A percentile compares a stretch with the other conserved stretches of the same genome.
phyloP scores from a whole-genome alignment of 2,797 vertebrate species.

The Echeneis naucrates region DNA sequence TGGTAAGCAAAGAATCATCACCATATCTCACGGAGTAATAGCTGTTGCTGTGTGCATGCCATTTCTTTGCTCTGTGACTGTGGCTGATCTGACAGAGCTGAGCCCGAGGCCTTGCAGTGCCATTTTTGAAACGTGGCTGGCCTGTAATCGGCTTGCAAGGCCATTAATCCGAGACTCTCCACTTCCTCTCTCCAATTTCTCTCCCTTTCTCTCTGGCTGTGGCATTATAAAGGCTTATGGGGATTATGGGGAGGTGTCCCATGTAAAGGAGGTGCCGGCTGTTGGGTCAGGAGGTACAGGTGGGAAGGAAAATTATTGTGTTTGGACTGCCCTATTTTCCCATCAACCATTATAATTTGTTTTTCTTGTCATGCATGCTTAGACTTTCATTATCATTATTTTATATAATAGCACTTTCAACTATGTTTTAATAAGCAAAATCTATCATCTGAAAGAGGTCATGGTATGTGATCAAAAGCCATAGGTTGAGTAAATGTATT shows the following conservation, averaged over 20 bases:
- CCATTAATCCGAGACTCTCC: constrained; percentile 68
- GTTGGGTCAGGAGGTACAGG: constrained; percentile 57
- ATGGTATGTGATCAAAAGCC: background rate
- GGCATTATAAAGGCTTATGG: constrained; percentile 71
- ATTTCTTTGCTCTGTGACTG: background rate
- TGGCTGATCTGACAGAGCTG: background rate
- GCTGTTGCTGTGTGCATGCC: background rate
- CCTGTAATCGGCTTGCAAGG: constrained; percentile 71
- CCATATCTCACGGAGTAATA: background rate
- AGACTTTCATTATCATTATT: background rate
- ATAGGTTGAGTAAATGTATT: background rate
- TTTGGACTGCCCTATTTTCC: background rate
- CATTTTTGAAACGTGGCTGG: constrained; percentile 45
- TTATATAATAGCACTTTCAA: background rate
- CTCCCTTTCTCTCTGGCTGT: constrained; percentile 11
- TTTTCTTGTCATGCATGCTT: background rate
- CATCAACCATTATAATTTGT: too few relatives aligned
- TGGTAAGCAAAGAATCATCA: background rate
- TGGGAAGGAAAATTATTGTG: constrained; percentile 20
- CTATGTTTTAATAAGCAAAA: background rate
- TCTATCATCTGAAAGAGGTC: background rate
- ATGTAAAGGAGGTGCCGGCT: constrained; percentile 50
- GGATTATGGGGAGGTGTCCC: constrained; percentile 65
- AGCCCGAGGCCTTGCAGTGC: constrained; percentile 1
- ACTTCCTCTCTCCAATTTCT: constrained; percentile 27